A percentile compares a stretch with the other conserved stretches of the same genome.
These are phyloP conservation scores for Terebella lapidaria DNA, from an alignment of 2,888 invertebrate species.

Conservation along the genomic window DNA sequence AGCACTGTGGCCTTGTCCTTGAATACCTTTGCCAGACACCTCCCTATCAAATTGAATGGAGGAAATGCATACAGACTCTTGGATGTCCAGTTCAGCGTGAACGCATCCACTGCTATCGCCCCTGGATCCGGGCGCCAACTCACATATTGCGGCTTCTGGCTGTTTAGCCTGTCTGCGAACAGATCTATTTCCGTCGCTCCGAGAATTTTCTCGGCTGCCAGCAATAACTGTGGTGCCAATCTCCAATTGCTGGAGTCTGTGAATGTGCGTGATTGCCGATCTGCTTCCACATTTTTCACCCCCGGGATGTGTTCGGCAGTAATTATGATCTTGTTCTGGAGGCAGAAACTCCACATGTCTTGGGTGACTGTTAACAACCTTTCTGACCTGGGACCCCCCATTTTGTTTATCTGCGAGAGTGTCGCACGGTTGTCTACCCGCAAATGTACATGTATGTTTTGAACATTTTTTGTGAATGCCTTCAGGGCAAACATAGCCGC, in stretches of 20 bases:
- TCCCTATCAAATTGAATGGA: background rate
- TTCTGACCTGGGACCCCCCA: background rate
- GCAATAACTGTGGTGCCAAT: background rate
- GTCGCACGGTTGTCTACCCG: no score
- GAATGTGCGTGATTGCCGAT: background rate
- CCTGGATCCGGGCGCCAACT: background rate
- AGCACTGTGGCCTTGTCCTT: background rate
- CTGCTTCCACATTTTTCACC: background rate
- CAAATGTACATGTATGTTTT: no score
- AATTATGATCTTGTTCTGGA: background rate
- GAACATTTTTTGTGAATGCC: no score
- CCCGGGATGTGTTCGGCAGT: background rate
- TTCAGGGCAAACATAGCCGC: no score
- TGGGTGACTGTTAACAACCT: background rate
- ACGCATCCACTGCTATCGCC: background rate
- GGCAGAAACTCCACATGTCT: background rate
- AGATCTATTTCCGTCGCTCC: no score
- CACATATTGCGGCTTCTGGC: background rate
- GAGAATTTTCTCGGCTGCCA: background rate
- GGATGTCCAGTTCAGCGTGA: background rate
- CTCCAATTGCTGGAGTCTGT: background rate
- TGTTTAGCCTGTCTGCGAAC: background rate
- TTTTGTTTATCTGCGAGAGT: background rate
- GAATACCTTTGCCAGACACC: background rate
- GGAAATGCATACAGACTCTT: background rate